phyloP scores from a whole-genome alignment of 2,797 vertebrate species.

The Lateolabrax maculatus region DNA sequence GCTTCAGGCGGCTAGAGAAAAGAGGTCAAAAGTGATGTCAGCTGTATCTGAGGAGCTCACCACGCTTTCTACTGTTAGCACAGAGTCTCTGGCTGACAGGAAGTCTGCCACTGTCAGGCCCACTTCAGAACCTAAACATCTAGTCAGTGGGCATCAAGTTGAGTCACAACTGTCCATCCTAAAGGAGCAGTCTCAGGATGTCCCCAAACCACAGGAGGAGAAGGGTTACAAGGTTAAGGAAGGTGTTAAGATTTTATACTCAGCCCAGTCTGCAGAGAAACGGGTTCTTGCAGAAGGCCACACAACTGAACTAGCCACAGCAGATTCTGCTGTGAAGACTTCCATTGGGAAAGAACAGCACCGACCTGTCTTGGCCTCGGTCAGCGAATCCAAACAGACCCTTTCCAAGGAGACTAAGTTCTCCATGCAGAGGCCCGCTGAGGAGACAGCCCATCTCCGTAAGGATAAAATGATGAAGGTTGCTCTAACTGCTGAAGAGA shows the following conservation, averaged over 20 bases:
- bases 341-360: slow-evolving; percentile 70
- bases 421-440: slow-evolving; percentile 66
- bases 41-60: slow-evolving; percentile 85
- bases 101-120: slow-evolving; percentile 67
- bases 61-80: slow-evolving; percentile 77
- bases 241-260: slow-evolving; percentile 86
- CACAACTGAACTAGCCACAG: slow-evolving; percentile 71
- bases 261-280: slow-evolving; percentile 83
- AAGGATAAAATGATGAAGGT: slow-evolving; percentile 80
- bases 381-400: slow-evolving; percentile 81
- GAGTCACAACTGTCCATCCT: slow-evolving; percentile 81
- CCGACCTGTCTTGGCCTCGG: slow-evolving; percentile 68
- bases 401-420: slow-evolving; percentile 81
- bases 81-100: slow-evolving; percentile 68
- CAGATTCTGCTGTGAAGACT: slow-evolving; percentile 75
- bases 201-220: slow-evolving; percentile 79
- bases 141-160: slow-evolving; percentile 83
- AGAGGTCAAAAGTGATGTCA: slow-evolving; percentile 78
- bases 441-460: slow-evolving; percentile 72
- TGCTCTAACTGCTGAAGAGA: slow-evolving; percentile 85
- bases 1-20: slow-evolving; percentile 75
- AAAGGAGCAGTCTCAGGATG: slow-evolving; percentile 83
- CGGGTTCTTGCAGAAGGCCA: slow-evolving; percentile 81
- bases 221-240: slow-evolving; percentile 85
- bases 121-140: slow-evolving; percentile 80